Evolutionary conservation across 2,888 invertebrate species (phyloP), one percentile per base, ranked within the genome.

Genomic region (Malthinus seriepunctatus): DNA sequence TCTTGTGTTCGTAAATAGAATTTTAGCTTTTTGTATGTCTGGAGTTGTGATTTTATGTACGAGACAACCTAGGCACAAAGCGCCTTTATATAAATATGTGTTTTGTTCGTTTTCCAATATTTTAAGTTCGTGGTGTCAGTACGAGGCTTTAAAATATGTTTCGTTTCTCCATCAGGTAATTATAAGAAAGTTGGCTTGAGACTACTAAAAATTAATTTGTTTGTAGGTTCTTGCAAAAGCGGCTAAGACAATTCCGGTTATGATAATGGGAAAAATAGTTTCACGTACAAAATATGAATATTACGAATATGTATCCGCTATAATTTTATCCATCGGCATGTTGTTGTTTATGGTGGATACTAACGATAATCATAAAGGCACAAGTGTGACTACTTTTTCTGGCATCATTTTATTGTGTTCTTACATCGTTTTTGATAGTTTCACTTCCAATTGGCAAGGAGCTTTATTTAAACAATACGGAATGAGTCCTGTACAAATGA

Each of bases 81-180:
- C 93, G 51, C 97, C 99, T 0, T 82, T 97, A 8, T 97, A 95
- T 79, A 93, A 95, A 80, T 98, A 97, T 80, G 90, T 92, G 0
- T 98, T 90, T 81, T 95, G 97, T 74, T 95, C 97, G 3, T 88
- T 99, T 71, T 95, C 97, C 10, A 99, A 99, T 79, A 93, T 98
- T 64, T 87, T 99, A 85, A 97, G 97, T 76, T 96, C 97, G 46
- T 99, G 98, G 98, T 98, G 96, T 79, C 99, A 99, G 80, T 99
- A 99, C 77, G 99, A 99, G 80, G 98, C 98, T 14, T 83, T 99
- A 44, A 98, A 98, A 78, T 99, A 91, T 79, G 95, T 99, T 71
- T 96, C 93, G 74, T 99, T 99, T 78, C 98, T 98, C 1, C 95
- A 97, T 46, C 97, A 98, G 85, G 95, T 93, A 67, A 70, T 62